Evolutionary conservation across 2,797 vertebrate species (phyloP), one percentile per base, ranked within the genome.

Genomic region (Peromyscus melanophrys): DNA sequence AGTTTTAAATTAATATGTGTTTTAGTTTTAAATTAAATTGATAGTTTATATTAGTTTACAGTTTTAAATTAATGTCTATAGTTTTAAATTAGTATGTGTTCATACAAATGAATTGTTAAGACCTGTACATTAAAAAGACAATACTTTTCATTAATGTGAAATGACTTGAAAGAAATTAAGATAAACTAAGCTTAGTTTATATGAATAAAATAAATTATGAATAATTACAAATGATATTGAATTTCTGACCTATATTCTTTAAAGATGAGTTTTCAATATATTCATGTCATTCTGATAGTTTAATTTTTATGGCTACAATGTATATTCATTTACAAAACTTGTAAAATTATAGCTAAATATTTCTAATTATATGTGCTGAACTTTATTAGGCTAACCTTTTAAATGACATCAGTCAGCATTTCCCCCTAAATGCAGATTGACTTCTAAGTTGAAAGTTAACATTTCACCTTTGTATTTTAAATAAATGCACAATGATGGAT

Each of bases 141-240:
- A n/a, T 81, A 49, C 40, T 78, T 76, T 96, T 57, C 2, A 94
- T 88, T 94, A 94, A 95, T 89, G 16, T 59, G 8, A 82, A 46
- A 96, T 96, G 92, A 95, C 90, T 16, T 37, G 91, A 43, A 67
- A 78, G 90, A 92, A 25, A 87, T 75, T 95, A 75, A 75, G 6
- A 93, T 86, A 5, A 14, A n/a, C n/a, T n/a, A n/a, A 12, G 0
- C 34, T 83, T 91, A 52, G 8, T 43, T 4, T 69, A 34, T 73
- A 75, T 69, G 11, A 77, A 96, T 75, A n/a, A 52, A 92, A 86
- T 81, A 52, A 40, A 16, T 76, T 85, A 94, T 80, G 17, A 88
- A 89, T 80, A 37, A 91, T 75, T 17, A 93, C 2, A 89, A 94
- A 87, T 16, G 75, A 9, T 13, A 76, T 29, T 52, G 2, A 67